phyloP scores from a whole-genome alignment of 2,797 vertebrate genomes.

The Melanotaenia parkinsoni region DNA sequence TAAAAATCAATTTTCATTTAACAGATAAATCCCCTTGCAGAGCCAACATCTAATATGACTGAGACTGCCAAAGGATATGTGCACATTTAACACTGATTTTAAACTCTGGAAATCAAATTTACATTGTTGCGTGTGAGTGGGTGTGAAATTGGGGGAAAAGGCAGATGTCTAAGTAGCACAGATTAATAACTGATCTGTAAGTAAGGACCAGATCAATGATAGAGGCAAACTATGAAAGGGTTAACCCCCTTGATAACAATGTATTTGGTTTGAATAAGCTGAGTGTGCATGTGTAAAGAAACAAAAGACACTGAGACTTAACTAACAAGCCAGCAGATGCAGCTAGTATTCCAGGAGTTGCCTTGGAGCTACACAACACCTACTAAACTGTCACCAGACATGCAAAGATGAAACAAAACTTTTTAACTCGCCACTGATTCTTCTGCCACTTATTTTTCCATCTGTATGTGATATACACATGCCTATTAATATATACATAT shows the following conservation, averaged over 20 bases:
- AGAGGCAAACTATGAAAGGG: background rate
- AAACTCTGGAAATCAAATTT: slow-evolving; percentile 41
- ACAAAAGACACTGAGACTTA: slow-evolving; percentile 39
- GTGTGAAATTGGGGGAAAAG: slow-evolving; percentile 16
- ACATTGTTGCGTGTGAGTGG: background rate
- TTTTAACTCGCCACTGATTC: slow-evolving; percentile 39
- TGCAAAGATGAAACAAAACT: slow-evolving; percentile 56
- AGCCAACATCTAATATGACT: slow-evolving; percentile 27
- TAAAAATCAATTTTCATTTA: slow-evolving; percentile 62
- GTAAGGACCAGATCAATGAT: slow-evolving; percentile 7
- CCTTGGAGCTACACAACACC: slow-evolving; percentile 49
- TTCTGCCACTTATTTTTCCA: slow-evolving; percentile 41
- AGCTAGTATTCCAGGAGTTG: slow-evolving; percentile 48
- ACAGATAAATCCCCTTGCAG: slow-evolving; percentile 47
- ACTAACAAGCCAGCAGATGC: slow-evolving; percentile 61
- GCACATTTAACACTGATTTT: slow-evolving; percentile 52
- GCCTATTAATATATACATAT: background rate
- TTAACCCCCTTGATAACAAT: slow-evolving; percentile 19
- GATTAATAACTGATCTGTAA: slow-evolving; percentile 23
- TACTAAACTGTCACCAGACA: slow-evolving; percentile 62
- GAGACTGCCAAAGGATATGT: slow-evolving; percentile 21
- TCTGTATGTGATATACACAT: slow-evolving; percentile 20
- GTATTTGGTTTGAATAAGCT: slow-evolving; percentile 22
- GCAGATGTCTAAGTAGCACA: slow-evolving; percentile 15
- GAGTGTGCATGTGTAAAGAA: slow-evolving; percentile 6